These are phyloP conservation scores for Teleogryllus occipitalis DNA, from an alignment of 1,140 invertebrate genomes.

Conservation along the genomic window DNA sequence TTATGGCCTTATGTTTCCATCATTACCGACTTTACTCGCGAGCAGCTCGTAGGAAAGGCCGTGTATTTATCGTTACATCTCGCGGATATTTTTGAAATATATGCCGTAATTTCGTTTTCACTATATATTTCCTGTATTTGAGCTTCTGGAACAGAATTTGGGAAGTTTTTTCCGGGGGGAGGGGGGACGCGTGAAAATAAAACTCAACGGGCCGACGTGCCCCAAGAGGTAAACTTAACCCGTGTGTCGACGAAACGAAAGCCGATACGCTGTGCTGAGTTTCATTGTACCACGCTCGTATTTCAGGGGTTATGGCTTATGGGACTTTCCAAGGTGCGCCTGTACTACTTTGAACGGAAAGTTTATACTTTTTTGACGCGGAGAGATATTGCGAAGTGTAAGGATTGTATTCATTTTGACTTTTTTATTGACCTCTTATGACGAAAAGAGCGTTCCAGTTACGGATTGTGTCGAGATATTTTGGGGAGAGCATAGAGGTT, in stretches of 20 bases:
- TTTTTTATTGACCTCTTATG: too few species aligned
- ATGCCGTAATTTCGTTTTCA: not conserved
- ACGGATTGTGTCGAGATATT: too few species aligned
- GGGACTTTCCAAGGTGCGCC: not conserved
- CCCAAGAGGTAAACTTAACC: not conserved
- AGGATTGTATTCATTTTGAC: not conserved
- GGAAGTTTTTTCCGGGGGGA: not conserved
- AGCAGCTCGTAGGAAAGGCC: not conserved
- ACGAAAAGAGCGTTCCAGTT: too few species aligned
- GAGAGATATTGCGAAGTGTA: not conserved
- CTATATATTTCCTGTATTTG: slow-evolving; percentile 5
- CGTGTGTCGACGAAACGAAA: not conserved
- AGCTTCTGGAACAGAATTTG: not conserved
- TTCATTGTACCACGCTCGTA: not conserved
- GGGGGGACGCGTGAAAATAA: not conserved
- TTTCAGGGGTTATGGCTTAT: not conserved
- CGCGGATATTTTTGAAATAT: not conserved
- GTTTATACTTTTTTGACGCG: not conserved
- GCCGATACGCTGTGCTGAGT: not conserved
- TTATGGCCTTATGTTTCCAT: slow-evolving; percentile 1
- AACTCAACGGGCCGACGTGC: not conserved
- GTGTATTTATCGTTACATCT: slow-evolving; percentile 1
- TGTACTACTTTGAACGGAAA: not conserved
- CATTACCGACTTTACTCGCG: not conserved
- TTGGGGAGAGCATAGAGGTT: too few species aligned